Base-by-base conservation (phyloP, 2,888 invertebrate genomes). In the Pandemis cinnamomeana region DNA sequence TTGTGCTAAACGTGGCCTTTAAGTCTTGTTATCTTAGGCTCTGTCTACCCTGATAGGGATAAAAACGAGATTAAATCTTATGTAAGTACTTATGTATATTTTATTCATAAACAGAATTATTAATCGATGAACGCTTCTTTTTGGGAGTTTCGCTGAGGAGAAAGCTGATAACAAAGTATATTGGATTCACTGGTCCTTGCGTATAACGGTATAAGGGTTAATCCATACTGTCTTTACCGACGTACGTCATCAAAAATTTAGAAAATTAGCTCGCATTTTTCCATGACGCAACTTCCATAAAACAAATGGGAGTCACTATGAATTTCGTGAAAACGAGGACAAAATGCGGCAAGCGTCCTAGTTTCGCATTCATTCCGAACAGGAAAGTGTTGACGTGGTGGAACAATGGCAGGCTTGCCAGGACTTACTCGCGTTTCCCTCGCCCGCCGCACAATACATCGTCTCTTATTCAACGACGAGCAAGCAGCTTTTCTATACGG, bases 361-460 rank as follows among this genome's bases (percentile, higher is more conserved):
- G 69, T 72, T 73, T 66, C 58, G 46, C 51, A 69, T 72, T 69
- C 48, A 72, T 64, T 69, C 58, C 55, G 20, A 53, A 64, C 73
- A 69, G 73, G 71, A 69, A 73, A 73, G 69, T 69, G 73, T 69
- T 67, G 73, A 73, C 73, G 55, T 46, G 64, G 58, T 63, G 36
- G 46, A 72, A 72, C 72, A 72, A 72, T 63, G 15, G 63, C 55
- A 72, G 67, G 67, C 67, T 68, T 68, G 51, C 67, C 67, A 68
- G 72, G 72, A 72, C 72, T 58, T 68, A 53, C 51, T 42, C 66
- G 61, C 68, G 67, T 53, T 42, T 55, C 46, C 55, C 63, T 55
- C 69, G 13, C 46, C 36, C 27, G 58, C 36, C 7, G 66, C 67
- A 71, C 67, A 71, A 71, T 71, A 67, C 71, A 71, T 48, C 66